These are phyloP conservation scores for Microctenopoma lineatum DNA, from an alignment of 2,797 vertebrate genomes.

Conservation along the genomic window DNA sequence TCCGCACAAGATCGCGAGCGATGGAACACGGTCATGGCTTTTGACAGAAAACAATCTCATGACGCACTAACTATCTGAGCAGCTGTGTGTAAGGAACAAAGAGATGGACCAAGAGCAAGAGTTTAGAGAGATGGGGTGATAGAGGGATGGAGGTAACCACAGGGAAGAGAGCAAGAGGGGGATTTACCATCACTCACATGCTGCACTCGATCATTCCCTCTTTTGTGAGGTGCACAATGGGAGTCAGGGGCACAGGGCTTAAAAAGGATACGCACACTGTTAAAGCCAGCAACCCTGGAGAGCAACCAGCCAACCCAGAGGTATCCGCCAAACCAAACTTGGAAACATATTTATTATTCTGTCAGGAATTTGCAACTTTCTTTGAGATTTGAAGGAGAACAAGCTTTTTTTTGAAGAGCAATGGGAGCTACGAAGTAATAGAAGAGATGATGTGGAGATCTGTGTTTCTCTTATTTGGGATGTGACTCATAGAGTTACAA, in stretches of 20 bases:
- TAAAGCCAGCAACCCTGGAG: slow-evolving; percentile 51
- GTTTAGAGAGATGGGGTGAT: slow-evolving; percentile 26
- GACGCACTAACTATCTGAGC: not conserved
- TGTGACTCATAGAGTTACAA: slow-evolving; percentile 1
- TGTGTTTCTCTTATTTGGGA: not conserved
- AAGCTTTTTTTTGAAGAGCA: slow-evolving; percentile 15
- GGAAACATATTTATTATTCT: slow-evolving; percentile 21
- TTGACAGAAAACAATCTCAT: slow-evolving; percentile 1
- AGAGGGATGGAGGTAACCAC: slow-evolving; percentile 44
- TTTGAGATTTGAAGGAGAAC: not conserved
- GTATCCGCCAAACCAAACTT: slow-evolving; percentile 55
- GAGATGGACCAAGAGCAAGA: slow-evolving; percentile 23
- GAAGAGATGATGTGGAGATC: slow-evolving; percentile 8
- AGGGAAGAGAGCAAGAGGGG: slow-evolving; percentile 49
- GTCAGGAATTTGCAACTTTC: not conserved
- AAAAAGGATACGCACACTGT: slow-evolving; percentile 73
- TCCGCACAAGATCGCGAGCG: not conserved
- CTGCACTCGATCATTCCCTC: slow-evolving; percentile 83
- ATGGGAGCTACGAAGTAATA: not conserved
- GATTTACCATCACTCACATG: slow-evolving; percentile 80
- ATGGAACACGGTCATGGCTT: not conserved
- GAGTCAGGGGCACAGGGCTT: slow-evolving; percentile 67
- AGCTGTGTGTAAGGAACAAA: slow-evolving; percentile 1
- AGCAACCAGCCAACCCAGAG: slow-evolving; percentile 65
- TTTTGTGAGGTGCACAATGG: slow-evolving; percentile 84